Evolutionary conservation across 2,113 vertebrate species (phyloP).

Genomic region (Tragelaphus buxtoni): DNA sequence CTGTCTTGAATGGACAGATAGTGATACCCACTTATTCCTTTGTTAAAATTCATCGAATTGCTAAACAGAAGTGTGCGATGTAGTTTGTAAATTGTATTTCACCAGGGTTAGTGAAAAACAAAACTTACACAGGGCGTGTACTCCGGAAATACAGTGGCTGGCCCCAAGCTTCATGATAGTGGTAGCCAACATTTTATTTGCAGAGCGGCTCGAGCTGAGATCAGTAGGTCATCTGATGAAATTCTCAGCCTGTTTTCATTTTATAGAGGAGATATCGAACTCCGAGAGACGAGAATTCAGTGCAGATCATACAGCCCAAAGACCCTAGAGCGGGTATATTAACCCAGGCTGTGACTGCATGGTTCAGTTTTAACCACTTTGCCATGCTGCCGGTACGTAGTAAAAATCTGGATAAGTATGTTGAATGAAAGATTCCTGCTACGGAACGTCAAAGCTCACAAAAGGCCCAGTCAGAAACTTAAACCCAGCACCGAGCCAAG

Average conservation of each 20-base stretch:
- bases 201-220: neutral
- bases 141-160: neutral
- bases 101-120: neutral
- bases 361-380: neutral
- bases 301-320: neutral
- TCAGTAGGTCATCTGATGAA: neutral
- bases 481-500: accelerated
- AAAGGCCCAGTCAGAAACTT: accelerated
- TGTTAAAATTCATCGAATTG: neutral
- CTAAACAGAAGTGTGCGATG: neutral
- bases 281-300: neutral
- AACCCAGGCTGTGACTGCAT: neutral
- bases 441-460: neutral
- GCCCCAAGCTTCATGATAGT: neutral
- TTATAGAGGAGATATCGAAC: neutral
- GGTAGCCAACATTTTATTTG: neutral
- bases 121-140: neutral
- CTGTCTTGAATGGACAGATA: neutral
- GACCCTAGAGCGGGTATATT: neutral
- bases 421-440: neutral
- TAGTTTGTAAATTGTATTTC: neutral
- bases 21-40: neutral
- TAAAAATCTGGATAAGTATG: neutral
- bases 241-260: neutral
- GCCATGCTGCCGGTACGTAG: neutral